phyloP scores from a whole-genome alignment of 64 coral and sea anemone species.

The Montipora efflorescens region DNA sequence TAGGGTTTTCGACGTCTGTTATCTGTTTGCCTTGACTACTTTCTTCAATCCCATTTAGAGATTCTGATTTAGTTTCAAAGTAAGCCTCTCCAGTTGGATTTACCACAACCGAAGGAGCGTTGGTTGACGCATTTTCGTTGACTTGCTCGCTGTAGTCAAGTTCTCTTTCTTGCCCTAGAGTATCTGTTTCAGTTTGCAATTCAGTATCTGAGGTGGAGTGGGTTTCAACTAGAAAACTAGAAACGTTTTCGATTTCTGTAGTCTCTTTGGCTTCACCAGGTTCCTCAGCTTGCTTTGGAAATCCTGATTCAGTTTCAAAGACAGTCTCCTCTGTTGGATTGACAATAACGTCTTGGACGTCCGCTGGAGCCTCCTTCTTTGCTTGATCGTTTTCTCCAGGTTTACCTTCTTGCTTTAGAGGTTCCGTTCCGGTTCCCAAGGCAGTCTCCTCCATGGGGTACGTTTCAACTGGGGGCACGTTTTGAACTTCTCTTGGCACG shows the following conservation, averaged over 20 bases:
- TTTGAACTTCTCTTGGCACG: not conserved
- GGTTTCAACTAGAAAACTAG: not conserved
- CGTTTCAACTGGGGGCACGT: not conserved
- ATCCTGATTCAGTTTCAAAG: not conserved
- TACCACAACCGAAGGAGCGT: not conserved
- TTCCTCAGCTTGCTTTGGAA: not conserved
- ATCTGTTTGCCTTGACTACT: not conserved
- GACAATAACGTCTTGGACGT: not conserved
- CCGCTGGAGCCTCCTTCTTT: not conserved
- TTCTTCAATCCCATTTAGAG: not conserved
- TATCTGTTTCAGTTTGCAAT: not conserved
- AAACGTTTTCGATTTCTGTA: not conserved
- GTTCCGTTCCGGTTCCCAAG: not conserved
- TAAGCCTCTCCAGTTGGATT: not conserved
- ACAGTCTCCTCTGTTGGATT: not conserved
- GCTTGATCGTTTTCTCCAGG: not conserved
- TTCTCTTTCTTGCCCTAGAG: not conserved
- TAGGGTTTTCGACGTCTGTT: not conserved
- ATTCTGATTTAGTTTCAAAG: not conserved
- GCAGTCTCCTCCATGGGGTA: not conserved
- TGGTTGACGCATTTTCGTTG: not conserved
- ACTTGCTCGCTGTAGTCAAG: not conserved
- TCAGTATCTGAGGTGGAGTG: not conserved
- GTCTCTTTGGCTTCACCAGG: not conserved
- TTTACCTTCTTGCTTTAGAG: not conserved